phyloP scores from a whole-genome alignment of 2,113 vertebrate species.

The Mormyrus iriodes region DNA sequence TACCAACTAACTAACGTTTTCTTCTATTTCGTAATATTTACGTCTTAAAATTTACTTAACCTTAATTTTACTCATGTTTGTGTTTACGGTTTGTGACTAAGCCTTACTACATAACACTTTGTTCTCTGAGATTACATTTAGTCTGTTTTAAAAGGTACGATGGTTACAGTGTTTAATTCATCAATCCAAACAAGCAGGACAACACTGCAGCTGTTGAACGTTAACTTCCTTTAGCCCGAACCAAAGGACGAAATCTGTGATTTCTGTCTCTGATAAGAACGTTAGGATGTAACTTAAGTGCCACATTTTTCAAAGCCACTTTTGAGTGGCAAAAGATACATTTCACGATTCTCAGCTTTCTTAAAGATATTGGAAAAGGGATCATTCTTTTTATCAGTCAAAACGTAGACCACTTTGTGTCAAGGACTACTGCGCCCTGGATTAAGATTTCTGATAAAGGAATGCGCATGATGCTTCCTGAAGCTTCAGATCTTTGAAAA shows the following conservation, averaged over 20 bases:
- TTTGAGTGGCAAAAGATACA: background rate
- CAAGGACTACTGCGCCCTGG: background rate
- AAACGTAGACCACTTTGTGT: background rate
- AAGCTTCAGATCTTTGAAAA: background rate
- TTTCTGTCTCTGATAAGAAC: too few species aligned
- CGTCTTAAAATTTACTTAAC: background rate
- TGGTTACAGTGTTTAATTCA: background rate
- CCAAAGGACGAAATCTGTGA: too few species aligned
- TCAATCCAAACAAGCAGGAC: background rate
- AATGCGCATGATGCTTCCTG: background rate
- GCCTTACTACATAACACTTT: background rate
- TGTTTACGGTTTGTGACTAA: background rate
- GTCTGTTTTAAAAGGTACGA: too few species aligned
- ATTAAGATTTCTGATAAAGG: background rate
- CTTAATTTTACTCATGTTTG: background rate
- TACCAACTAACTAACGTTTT: background rate
- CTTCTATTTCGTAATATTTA: background rate
- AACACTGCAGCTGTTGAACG: background rate
- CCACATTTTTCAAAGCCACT: background rate
- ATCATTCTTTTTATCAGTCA: background rate
- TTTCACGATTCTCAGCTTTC: background rate
- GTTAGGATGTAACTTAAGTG: background rate
- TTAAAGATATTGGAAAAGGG: too few species aligned
- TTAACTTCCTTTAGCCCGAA: background rate
- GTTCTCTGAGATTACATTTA: background rate